These are phyloP conservation scores for Rhodophaea formosa DNA, from an alignment of 2,888 invertebrate species.

Conservation along the genomic window DNA sequence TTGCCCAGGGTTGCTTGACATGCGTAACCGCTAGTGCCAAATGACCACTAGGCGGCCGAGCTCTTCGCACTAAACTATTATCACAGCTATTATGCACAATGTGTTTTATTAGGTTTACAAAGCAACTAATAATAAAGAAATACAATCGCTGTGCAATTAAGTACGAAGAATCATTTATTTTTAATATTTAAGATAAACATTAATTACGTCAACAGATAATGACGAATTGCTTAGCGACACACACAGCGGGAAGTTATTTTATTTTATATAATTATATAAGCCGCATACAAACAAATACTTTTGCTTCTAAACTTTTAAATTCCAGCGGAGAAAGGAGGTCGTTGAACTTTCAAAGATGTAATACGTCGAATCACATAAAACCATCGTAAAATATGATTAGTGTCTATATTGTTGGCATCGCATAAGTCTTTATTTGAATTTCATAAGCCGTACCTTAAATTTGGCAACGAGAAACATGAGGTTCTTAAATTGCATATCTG, in stretches of 20 bases:
- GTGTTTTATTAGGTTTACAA: too few relatives aligned
- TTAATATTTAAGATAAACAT: not conserved
- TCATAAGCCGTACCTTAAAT: not conserved
- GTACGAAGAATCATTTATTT: not conserved
- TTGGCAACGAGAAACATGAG: not conserved
- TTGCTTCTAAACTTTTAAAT: not conserved
- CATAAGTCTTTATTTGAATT: constrained; percentile 20
- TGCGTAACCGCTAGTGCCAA: too few relatives aligned
- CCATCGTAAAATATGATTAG: not conserved
- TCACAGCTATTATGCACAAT: too few relatives aligned
- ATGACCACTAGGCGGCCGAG: too few relatives aligned
- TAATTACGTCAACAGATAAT: not conserved
- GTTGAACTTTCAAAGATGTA: not conserved
- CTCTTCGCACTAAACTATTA: too few relatives aligned
- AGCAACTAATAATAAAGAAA: not conserved
- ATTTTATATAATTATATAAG: too few relatives aligned
- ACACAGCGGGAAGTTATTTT: not conserved
- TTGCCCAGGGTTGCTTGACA: too few relatives aligned
- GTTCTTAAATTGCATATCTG: not conserved
- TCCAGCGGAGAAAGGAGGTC: not conserved
- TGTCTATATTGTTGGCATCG: not conserved
- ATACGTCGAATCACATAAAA: not conserved
- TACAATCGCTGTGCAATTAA: not conserved
- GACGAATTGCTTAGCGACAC: not conserved
- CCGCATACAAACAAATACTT: too few relatives aligned